These are phyloP conservation scores for Ovis canadensis DNA, from an alignment of 2,113 vertebrate species.

Conservation along the genomic window DNA sequence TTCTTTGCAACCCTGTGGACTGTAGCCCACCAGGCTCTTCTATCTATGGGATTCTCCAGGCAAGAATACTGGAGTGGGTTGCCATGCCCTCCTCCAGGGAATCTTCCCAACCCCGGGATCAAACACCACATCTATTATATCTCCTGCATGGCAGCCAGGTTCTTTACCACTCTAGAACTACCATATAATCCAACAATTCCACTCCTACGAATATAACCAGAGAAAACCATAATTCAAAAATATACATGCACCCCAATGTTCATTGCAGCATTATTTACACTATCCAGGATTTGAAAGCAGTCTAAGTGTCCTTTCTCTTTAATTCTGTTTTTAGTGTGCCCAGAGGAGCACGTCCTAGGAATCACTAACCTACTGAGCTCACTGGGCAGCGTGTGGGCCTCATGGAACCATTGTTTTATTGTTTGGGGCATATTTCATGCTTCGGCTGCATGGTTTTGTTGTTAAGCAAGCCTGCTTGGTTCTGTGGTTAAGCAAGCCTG, in stretches of 20 bases:
- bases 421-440: neutral
- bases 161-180: neutral
- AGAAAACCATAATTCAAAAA: neutral
- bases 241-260: neutral
- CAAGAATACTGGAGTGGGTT: neutral
- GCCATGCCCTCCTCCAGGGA: neutral
- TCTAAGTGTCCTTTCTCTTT: neutral
- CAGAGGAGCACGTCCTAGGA: neutral
- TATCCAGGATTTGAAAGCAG: neutral
- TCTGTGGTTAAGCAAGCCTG: neutral
- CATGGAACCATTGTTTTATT: neutral
- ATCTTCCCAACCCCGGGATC: neutral
- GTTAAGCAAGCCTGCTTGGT: neutral
- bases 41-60: neutral
- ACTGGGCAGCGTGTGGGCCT: neutral
- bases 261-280: neutral
- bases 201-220: neutral
- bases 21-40: neutral
- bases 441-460: neutral
- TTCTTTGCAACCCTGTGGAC: neutral
- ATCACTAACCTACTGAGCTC: neutral
- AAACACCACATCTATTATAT: neutral
- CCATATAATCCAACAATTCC: neutral
- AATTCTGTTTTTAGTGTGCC: neutral
- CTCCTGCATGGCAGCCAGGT: neutral